Evolutionary conservation across 2,797 vertebrate species (phyloP), one percentile per base, ranked within the genome.

Genomic region (Sebastes minor): DNA sequence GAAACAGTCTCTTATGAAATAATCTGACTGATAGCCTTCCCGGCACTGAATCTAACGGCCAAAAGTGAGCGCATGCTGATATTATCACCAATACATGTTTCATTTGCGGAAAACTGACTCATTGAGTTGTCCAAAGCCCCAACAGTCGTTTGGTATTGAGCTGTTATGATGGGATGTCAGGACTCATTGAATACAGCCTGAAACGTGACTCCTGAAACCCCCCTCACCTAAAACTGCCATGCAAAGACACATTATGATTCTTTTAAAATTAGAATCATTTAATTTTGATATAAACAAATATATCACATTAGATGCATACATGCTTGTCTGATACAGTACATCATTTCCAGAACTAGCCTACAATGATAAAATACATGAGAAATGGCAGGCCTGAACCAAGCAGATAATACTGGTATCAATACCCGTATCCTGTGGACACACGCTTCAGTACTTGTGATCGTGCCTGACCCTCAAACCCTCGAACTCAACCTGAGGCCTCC

Each of bases 1-100:
- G 84, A 91, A 93, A 88, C 38, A 28, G 81, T 70, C 71, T 88
- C 80, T 91, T 86, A 84, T 89, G 84, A 91, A 91, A 92, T 89
- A 77, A 82, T 88, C 76, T 71, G 56, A 33, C 35, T 25, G 79
- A 84, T 80, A 65, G 66, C 53, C 67, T 85, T 88, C 81, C 81
- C 25, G 8, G 76, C 74, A 89, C 71, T 57, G 28, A 49, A 67
- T 81, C 25, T 55, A 91, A 89, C 88, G 83, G 86, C 52, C 78
- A 82, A 84, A 57, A 78, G 9, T 63, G 35, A 75, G 64, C 2
- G 2, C 76, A 76, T 73, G 63, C 59, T 59, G 64, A 84, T 63
- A 52, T 69, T 80, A 75, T 71, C 75, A 25, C 66, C 22, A 23
- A 28, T 33, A 27, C 53, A 38, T 33, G 63, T 62, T 76, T 76